Base-by-base conservation (phyloP, 2,888 invertebrate genomes). In the Mechanitis mazaeus region DNA sequence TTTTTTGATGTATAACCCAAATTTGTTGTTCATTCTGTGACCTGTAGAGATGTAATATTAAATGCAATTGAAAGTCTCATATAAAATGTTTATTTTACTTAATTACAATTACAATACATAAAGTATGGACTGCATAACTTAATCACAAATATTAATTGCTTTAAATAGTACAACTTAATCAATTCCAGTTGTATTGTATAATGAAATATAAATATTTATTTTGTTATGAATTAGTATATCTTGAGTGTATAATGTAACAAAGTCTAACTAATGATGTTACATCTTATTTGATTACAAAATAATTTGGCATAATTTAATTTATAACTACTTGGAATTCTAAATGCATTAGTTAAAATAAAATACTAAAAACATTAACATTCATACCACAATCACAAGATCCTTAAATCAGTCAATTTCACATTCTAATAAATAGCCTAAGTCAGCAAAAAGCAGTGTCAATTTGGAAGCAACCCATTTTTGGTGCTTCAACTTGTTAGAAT, bases 11-110 rank as follows among this genome's bases (percentile, higher is more conserved):
- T 5, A 35, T 35, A 5, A 35, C 35, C 6, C 1, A 35, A 9
- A 42, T 9, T 50, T 1, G 9, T 50, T 31, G 28, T 50, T 50
- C 11, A 31, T 31, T 50, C 50, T 50, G 42, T 42, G 3, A 9
- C 42, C 9, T 42, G 9, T 42, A 42, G 42, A 42, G 9, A 42
- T 42, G 42, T 42, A 45, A 11, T 12, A 11, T 50, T 50, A 50
- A 50, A 50, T 31, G 78, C 75, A 77, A 80, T 74, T 80, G 71
- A 84, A 88, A 86, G 86, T 88, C 86, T 89, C 89, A 88, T 90
- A 89, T 87, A 90, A 90, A 89, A 90, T 86, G 88, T 89, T 90
- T 89, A 88, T 86, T 88, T 81, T 78, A 81, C 87, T 87, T 88
- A 85, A 80, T 81, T 83, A 85, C 75, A 81, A 79, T 80, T 80